A percentile compares a stretch with the other conserved stretches of the same genome.
phyloP scores from a whole-genome alignment of 2,113 vertebrate genomes.

The Grus americana region DNA sequence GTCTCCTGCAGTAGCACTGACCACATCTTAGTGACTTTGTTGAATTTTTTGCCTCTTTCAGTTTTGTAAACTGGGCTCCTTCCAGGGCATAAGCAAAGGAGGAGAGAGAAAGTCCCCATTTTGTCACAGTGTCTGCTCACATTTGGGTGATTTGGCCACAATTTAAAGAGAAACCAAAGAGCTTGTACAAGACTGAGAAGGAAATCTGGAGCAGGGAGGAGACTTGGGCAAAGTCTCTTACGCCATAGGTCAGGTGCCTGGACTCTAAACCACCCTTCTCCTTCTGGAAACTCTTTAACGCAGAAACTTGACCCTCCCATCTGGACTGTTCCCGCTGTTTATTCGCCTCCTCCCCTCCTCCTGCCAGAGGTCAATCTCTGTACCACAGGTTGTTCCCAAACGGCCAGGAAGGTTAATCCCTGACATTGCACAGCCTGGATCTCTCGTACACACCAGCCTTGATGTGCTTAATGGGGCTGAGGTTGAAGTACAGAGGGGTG shows the following conservation, averaged over 20 bases:
- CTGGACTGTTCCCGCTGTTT: background rate
- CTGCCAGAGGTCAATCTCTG: background rate
- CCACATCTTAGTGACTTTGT: background rate
- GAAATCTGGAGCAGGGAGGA: background rate
- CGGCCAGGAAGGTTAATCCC: background rate
- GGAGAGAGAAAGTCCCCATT: background rate
- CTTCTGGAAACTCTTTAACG: background rate
- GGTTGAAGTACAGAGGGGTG: background rate
- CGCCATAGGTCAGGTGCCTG: rapidly evolving
- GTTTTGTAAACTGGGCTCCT: background rate
- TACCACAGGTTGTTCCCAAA: background rate
- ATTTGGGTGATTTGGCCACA: background rate
- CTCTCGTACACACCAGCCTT: background rate
- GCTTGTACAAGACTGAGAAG: background rate
- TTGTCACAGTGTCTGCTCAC: background rate
- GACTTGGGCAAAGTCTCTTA: background rate
- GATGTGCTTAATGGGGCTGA: background rate
- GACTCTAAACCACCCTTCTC: background rate
- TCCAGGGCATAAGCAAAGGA: background rate
- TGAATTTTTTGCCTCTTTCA: background rate
- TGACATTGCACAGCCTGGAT: background rate
- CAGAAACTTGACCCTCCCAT: background rate
- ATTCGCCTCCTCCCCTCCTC: background rate
- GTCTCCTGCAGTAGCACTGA: background rate
- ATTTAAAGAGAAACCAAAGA: background rate